A percentile compares a stretch with the other conserved stretches of the same genome.
These are phyloP conservation scores for Hypselothyrea guttata DNA, from an alignment of 2,888 invertebrate genomes.

Conservation along the genomic window DNA sequence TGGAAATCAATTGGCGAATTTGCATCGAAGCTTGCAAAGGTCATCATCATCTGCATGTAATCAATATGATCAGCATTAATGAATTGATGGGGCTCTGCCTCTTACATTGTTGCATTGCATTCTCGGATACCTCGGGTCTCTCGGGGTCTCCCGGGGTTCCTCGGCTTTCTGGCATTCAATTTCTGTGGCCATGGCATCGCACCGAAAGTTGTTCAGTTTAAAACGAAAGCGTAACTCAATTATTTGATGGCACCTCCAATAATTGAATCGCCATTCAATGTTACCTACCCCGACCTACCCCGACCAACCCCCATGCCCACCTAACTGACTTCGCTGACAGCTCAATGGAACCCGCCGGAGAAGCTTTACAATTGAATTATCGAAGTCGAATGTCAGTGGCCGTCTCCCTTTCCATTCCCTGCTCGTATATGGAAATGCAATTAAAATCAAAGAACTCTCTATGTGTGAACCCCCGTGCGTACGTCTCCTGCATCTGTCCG, in stretches of 20 bases:
- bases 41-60: slow-evolving; percentile 10
- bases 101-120: neutral
- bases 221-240: slow-evolving; percentile 57
- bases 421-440: slow-evolving; percentile 43
- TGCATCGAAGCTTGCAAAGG: slow-evolving; percentile 5
- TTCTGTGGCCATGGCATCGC: too few relatives aligned
- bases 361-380: slow-evolving; percentile 61
- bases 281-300: neutral
- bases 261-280: slow-evolving; percentile 61
- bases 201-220: slow-evolving; percentile 21
- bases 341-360: slow-evolving; percentile 18
- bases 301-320: neutral
- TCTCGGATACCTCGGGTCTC: too few relatives aligned
- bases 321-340: slow-evolving; percentile 34
- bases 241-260: slow-evolving; percentile 61
- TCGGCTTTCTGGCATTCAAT: too few relatives aligned
- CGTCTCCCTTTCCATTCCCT: neutral
- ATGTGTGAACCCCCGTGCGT: neutral
- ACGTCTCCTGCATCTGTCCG: too few relatives aligned
- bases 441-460: slow-evolving; percentile 57
- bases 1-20: slow-evolving; percentile 23
- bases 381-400: slow-evolving; percentile 55
- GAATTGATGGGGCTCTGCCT: slow-evolving; percentile 20
- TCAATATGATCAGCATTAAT: slow-evolving; percentile 3
- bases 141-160: too few relatives aligned